Conservation (phyloP, 2,888 invertebrate genomes). For the Melanargia galathea region DNA sequence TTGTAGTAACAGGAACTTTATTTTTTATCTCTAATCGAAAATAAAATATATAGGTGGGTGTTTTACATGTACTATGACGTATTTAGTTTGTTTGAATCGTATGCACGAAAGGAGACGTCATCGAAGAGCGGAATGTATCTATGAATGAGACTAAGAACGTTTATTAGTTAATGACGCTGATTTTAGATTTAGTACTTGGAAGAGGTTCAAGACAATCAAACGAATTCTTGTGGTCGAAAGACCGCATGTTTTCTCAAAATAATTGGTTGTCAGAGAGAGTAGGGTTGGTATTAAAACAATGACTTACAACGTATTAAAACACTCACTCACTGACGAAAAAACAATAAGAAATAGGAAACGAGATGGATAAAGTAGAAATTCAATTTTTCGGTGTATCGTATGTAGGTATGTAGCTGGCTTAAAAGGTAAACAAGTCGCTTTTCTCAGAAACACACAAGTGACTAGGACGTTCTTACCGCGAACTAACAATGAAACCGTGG, state of each 20-base stretch:
- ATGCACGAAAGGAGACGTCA: neutral
- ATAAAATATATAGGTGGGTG: too few species aligned
- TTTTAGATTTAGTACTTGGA: constrained; percentile 40
- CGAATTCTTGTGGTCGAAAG: constrained; percentile 18
- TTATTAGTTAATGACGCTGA: constrained; percentile 16
- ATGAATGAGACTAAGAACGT: constrained; percentile 20
- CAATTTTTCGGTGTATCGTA: too few species aligned
- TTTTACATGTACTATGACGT: too few species aligned
- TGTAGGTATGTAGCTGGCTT: too few species aligned
- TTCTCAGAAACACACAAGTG: too few species aligned
- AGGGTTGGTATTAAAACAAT: constrained; percentile 17
- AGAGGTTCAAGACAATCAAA: constrained; percentile 41
- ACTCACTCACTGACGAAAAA: constrained; percentile 11
- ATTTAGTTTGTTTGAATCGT: neutral
- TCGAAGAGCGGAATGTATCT: neutral
- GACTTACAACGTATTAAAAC: constrained; percentile 21
- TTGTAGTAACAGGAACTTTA: too few species aligned
- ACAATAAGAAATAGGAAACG: neutral
- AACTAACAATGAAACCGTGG: too few species aligned
- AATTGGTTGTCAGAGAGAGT: constrained; percentile 13
- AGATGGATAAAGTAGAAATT: neutral
- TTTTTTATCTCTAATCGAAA: too few species aligned
- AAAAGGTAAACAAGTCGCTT: too few species aligned
- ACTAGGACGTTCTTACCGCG: too few species aligned
- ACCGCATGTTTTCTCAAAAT: constrained; percentile 21